phyloP scores from a whole-genome alignment of 2,113 vertebrate genomes.

The Ophthalmolycus amberensis region DNA sequence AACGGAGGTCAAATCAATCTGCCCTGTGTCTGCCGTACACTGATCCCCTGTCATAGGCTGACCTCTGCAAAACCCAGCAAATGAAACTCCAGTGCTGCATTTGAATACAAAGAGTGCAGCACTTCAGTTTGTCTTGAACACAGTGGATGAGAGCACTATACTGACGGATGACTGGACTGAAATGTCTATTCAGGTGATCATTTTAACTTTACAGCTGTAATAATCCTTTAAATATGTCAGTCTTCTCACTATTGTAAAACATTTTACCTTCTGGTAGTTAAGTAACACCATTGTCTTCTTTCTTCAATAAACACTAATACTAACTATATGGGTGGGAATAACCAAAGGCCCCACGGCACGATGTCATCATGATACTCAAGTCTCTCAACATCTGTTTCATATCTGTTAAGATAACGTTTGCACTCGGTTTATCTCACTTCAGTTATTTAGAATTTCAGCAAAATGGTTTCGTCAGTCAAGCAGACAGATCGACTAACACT shows the following conservation, averaged over 20 bases:
- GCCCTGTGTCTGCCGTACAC: conserved; percentile 66
- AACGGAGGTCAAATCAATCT: conserved; percentile 74
- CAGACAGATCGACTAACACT: no score
- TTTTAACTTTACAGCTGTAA: background rate
- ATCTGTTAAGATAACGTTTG: no score
- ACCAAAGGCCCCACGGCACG: no score
- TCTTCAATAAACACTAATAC: background rate
- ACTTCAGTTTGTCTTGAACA: conserved; percentile 9
- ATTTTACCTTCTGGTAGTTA: background rate
- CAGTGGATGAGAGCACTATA: background rate
- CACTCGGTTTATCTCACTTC: no score
- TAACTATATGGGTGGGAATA: no score
- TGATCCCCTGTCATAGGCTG: conserved; percentile 71
- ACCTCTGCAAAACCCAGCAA: conserved; percentile 56
- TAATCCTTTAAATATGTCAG: background rate
- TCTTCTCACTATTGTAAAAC: background rate
- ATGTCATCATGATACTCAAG: no score
- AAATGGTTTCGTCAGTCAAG: no score
- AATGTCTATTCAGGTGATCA: conserved; percentile 18
- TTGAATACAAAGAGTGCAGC: conserved; percentile 57
- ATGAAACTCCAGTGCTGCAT: conserved; percentile 60
- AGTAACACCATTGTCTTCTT: background rate
- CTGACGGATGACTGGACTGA: conserved; percentile 12
- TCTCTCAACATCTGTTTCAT: no score
- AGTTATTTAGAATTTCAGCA: no score